Evolutionary conservation across 2,797 vertebrate genomes (phyloP).

Genomic region (Characodon lateralis): DNA sequence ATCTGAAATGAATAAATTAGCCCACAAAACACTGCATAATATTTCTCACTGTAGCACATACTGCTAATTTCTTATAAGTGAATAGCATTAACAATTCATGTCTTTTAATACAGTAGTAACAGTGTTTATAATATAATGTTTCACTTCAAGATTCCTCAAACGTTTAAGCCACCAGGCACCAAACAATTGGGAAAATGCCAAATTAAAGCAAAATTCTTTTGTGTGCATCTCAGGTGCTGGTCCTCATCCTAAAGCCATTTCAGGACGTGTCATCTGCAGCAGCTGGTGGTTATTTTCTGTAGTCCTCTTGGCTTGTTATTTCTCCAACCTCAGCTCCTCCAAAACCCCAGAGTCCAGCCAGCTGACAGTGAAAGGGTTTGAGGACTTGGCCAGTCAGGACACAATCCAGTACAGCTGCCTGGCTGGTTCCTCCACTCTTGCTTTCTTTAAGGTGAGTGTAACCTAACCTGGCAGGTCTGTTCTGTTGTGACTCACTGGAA

Average conservation of each 20-base stretch:
- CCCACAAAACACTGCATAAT: background rate
- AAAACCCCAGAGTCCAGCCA: conserved; percentile 76
- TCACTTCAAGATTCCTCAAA: background rate
- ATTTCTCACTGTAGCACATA: background rate
- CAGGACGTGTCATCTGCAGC: conserved; percentile 84
- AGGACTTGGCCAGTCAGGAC: conserved; percentile 88
- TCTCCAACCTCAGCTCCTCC: conserved; percentile 85
- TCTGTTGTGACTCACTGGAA: background rate
- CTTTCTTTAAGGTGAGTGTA: conserved; percentile 86
- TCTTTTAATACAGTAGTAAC: background rate
- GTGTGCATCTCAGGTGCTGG: conserved; percentile 80
- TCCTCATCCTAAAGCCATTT: conserved; percentile 85
- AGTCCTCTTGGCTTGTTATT: conserved; percentile 86
- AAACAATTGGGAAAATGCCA: background rate
- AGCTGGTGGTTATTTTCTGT: conserved; percentile 91
- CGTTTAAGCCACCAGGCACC: background rate
- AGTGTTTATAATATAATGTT: background rate
- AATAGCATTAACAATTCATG: background rate
- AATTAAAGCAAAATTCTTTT: background rate
- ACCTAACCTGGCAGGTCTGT: background rate
- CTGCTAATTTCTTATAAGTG: background rate
- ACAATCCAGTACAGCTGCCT: conserved; percentile 87
- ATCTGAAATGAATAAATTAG: background rate
- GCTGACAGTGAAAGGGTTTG: conserved; percentile 84
- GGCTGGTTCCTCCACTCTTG: conserved; percentile 84